Percentiles rank a stretch among this genome's conserved stretches.
Evolutionary conservation across 64 coral and sea anemone genomes (phyloP).

Genomic region (Hydrozoanthus tunicans): DNA sequence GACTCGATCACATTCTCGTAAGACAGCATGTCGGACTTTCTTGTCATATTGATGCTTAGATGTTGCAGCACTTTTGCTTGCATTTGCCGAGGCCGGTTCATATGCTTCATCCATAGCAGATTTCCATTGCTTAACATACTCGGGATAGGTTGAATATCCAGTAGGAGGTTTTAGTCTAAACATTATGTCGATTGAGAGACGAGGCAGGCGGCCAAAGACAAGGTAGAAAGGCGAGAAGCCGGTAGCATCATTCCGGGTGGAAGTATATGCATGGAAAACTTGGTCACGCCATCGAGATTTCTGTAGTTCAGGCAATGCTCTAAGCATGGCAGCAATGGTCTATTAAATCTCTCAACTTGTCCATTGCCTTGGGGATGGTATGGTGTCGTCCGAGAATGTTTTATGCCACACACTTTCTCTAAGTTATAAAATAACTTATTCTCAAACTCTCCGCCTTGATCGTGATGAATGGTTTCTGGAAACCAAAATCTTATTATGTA

Average conservation of each 20-base stretch:
- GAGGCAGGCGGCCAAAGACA: conserved; percentile 5
- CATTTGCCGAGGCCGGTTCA: conserved; percentile 8
- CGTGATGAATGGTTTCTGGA: conserved; percentile 29
- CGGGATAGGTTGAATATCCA: conserved; percentile 15
- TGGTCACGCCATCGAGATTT: conserved; percentile 56
- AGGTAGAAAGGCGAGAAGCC: conserved; percentile 55
- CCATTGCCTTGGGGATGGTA: conserved; percentile 22
- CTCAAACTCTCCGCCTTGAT: conserved; percentile 4
- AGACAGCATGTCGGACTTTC: conserved; percentile 33
- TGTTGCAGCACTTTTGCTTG: background rate
- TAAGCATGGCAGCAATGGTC: conserved; percentile 43
- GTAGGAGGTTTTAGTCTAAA: conserved; percentile 44
- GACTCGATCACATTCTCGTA: conserved; percentile 59
- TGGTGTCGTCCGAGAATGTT: conserved; percentile 15
- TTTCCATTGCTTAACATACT: conserved; percentile 57
- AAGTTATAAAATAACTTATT: conserved; percentile 45
- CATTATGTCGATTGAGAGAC: conserved; percentile 35
- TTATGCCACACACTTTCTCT: conserved; percentile 42
- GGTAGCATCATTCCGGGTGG: conserved; percentile 51
- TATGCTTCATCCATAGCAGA: conserved; percentile 58
- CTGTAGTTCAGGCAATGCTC: conserved; percentile 50
- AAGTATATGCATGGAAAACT: conserved; percentile 65
- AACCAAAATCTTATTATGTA: conserved; percentile 26
- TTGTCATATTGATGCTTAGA: conserved; percentile 45
- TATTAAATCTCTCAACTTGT: conserved; percentile 5